Evolutionary conservation across 2,797 vertebrate genomes (phyloP).

Genomic region (Scolopax bukidnonensis): DNA sequence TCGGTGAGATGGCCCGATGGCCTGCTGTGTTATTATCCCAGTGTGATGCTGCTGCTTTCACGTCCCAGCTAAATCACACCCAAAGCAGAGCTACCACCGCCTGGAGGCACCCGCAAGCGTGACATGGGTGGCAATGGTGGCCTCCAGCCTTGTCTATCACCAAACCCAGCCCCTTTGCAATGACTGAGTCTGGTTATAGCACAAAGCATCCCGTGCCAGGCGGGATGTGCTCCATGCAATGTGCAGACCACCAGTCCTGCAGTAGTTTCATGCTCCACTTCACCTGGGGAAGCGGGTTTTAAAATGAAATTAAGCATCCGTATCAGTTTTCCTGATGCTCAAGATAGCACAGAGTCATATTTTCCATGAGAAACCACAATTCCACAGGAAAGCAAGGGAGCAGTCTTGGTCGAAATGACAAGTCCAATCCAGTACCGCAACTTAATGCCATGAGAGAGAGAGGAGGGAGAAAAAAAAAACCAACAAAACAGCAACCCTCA

Average conservation of each 20-base stretch:
- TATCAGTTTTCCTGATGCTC: slow-evolving; percentile 60
- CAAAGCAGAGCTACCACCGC: not conserved
- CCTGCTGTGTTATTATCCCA: not conserved
- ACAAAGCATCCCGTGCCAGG: not conserved
- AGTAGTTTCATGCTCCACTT: slow-evolving; percentile 27
- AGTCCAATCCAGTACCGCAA: slow-evolving; percentile 66
- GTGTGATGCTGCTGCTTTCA: not conserved
- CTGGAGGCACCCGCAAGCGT: rapidly evolving
- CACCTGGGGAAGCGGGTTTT: slow-evolving; percentile 58
- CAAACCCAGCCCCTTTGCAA: not conserved
- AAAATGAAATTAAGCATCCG: slow-evolving; percentile 47
- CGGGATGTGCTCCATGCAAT: not conserved
- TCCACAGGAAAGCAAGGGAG: slow-evolving; percentile 75
- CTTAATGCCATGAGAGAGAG: slow-evolving; percentile 48
- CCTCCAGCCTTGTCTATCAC: not conserved
- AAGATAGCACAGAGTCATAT: slow-evolving; percentile 70
- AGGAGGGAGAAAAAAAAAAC: not conserved
- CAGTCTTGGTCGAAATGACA: slow-evolving; percentile 64
- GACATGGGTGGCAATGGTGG: not conserved
- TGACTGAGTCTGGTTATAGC: not conserved
- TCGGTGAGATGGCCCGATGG: not conserved
- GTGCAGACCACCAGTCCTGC: not conserved
- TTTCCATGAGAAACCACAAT: slow-evolving; percentile 82
- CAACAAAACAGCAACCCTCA: slow-evolving; percentile 54
- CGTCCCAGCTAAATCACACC: not conserved